phyloP scores from a whole-genome alignment of 1,140 invertebrate genomes.

The Nymphalis io region DNA sequence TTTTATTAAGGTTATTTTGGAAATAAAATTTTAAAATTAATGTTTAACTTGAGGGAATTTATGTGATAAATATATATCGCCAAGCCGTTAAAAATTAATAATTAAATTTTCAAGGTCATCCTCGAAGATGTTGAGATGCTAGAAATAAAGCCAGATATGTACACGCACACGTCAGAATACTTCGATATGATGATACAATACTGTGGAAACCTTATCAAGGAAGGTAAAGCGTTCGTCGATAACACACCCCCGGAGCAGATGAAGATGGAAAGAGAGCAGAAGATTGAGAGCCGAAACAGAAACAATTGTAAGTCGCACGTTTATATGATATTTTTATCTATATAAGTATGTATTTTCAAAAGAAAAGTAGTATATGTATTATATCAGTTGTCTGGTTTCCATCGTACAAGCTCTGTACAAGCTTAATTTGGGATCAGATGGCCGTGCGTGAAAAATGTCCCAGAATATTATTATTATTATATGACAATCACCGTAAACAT shows the following conservation, averaged over 20 bases:
- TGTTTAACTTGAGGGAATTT: too few relatives aligned
- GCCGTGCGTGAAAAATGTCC: too few relatives aligned
- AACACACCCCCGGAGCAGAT: constrained; percentile 96
- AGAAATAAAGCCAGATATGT: constrained; percentile 95
- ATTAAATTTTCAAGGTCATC: constrained; percentile 87
- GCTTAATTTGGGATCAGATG: too few relatives aligned
- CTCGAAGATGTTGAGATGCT: constrained; percentile 96
- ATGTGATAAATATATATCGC: too few relatives aligned
- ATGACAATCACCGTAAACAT: too few relatives aligned
- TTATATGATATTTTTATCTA: background rate
- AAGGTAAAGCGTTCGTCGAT: constrained; percentile 97
- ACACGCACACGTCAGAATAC: constrained; percentile 98
- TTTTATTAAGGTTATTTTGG: too few relatives aligned
- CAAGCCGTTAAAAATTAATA: constrained; percentile 42
- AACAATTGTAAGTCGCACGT: constrained; percentile 86
- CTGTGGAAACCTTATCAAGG: constrained; percentile 94
- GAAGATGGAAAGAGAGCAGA: constrained; percentile 96
- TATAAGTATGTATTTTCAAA: too few relatives aligned
- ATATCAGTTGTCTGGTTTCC: too few relatives aligned
- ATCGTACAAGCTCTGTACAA: too few relatives aligned
- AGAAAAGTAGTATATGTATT: too few relatives aligned
- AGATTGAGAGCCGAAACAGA: constrained; percentile 92
- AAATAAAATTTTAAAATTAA: too few relatives aligned
- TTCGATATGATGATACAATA: constrained; percentile 95
- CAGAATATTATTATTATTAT: too few relatives aligned